phyloP scores from a whole-genome alignment of 2,888 invertebrate genomes.

The Lepidocyrtoides sp. region DNA sequence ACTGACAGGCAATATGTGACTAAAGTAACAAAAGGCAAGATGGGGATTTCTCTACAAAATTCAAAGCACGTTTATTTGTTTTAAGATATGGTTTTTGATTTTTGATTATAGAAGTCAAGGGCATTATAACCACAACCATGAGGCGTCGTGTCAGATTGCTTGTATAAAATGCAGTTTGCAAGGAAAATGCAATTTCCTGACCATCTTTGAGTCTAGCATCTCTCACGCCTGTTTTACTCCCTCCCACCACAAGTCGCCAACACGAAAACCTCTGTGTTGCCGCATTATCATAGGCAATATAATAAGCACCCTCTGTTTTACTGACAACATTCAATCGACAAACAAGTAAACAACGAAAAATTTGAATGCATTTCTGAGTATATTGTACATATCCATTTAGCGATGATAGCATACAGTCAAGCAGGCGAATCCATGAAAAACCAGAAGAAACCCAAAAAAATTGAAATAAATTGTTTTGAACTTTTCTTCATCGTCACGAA shows the following conservation, averaged over 20 bases:
- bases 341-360: no score
- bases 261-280: background rate
- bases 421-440: background rate
- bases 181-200: conserved; percentile 56
- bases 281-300: no score
- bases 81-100: conserved; percentile 28
- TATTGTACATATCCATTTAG: no score
- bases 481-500: background rate
- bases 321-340: no score
- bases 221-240: background rate
- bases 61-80: background rate
- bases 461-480: conserved; percentile 23
- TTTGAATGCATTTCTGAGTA: no score
- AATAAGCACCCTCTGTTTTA: no score
- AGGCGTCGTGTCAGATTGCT: background rate
- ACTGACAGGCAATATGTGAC: background rate
- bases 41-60: conserved; percentile 15
- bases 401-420: no score
- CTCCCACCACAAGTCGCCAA: background rate
- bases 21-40: background rate
- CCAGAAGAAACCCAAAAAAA: background rate
- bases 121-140: background rate
- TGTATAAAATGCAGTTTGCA: background rate
- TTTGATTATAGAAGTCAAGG: conserved; percentile 59
- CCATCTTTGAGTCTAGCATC: background rate